A percentile compares a stretch with the other conserved stretches of the same genome.
phyloP scores from a whole-genome alignment of 2,113 vertebrate genomes.

The Gallinago jamesoni region DNA sequence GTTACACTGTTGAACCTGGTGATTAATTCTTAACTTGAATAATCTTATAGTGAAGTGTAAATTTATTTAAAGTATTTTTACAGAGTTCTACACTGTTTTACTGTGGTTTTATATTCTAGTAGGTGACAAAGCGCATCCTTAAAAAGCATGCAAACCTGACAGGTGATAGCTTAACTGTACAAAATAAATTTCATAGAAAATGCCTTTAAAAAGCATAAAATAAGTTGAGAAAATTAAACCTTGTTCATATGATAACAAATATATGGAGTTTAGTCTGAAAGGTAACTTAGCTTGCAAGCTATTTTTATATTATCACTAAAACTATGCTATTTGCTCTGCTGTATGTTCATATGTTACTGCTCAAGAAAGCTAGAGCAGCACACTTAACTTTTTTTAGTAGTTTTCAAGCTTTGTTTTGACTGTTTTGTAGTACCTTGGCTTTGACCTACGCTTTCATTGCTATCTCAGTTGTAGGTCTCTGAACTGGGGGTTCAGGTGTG shows the following conservation, averaged over 20 bases:
- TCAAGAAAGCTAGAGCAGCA: neutral
- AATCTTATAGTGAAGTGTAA: constrained; percentile 25
- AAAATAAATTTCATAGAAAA: neutral
- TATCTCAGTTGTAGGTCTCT: neutral
- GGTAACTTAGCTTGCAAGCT: constrained; percentile 6
- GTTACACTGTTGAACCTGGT: neutral
- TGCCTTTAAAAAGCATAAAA: neutral
- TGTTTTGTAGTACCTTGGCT: neutral
- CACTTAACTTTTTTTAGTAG: neutral
- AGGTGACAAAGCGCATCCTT: neutral
- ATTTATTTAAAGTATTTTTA: constrained; percentile 50
- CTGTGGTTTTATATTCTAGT: constrained; percentile 7
- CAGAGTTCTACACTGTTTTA: constrained; percentile 6
- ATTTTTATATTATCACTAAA: constrained; percentile 32
- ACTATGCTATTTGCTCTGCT: neutral
- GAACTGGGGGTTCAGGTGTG: neutral
- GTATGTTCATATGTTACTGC: neutral
- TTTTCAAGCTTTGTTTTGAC: neutral
- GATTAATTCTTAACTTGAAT: constrained; percentile 24
- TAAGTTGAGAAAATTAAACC: neutral
- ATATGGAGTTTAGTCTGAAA: neutral
- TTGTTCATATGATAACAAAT: neutral
- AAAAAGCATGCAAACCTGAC: constrained; percentile 7
- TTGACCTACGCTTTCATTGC: neutral
- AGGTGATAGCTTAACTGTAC: constrained; percentile 12